Evolutionary conservation across 92 coral and sea anemone genomes (phyloP).

Genomic region (Metridium senile): DNA sequence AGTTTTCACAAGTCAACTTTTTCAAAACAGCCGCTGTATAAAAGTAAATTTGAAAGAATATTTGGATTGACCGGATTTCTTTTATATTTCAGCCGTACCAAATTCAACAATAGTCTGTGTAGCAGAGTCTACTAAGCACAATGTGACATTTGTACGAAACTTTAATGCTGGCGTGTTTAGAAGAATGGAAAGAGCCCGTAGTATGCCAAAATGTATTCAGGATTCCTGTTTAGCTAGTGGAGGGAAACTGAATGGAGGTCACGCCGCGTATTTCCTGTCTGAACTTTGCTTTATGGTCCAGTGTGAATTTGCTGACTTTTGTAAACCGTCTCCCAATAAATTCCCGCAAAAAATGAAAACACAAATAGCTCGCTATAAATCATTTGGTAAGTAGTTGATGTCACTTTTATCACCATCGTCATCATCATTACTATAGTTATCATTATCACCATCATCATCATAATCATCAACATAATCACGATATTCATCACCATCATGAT

Average conservation of each 20-base stretch:
- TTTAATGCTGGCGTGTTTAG: slow-evolving; percentile 73
- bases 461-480: background rate
- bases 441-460: background rate
- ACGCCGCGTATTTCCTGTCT: slow-evolving; percentile 60
- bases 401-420: background rate
- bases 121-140: slow-evolving; percentile 44
- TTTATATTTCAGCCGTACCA: slow-evolving; percentile 43
- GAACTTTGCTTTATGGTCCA: slow-evolving; percentile 64
- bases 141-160: slow-evolving; percentile 54
- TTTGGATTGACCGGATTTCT: background rate
- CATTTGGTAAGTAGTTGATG: slow-evolving; percentile 83
- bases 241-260: slow-evolving; percentile 42
- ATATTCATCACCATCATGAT: background rate
- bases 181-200: slow-evolving; percentile 18
- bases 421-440: background rate
- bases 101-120: slow-evolving; percentile 71
- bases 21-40: no score
- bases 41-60: background rate
- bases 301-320: slow-evolving; percentile 46
- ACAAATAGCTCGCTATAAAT: slow-evolving; percentile 59
- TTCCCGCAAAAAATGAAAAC: slow-evolving; percentile 26
- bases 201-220: slow-evolving; percentile 63
- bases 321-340: slow-evolving; percentile 21
- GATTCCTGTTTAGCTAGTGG: slow-evolving; percentile 44
- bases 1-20: no score